Percentiles rank a stretch among this genome's conserved stretches.
Conservation (phyloP, 2,888 invertebrate species). For the Pherbina coryleti region DNA sequence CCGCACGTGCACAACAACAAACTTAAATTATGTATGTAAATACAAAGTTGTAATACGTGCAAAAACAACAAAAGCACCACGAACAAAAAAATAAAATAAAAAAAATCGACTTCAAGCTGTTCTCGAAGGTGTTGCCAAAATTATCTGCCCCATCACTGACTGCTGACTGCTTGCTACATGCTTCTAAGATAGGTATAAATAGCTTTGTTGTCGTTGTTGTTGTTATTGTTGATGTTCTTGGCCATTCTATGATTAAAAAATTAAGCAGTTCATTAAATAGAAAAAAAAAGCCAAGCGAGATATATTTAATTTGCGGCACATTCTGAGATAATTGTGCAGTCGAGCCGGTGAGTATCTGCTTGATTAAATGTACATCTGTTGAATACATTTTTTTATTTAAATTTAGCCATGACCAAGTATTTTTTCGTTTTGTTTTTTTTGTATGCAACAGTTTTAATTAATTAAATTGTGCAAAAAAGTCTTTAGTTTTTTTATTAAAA, state of each 20-base stretch:
- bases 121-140: conserved; percentile 26
- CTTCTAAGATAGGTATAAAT: no score
- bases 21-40: not conserved
- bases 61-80: not conserved
- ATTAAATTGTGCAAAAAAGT: no score
- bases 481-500: no score
- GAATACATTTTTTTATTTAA: not conserved
- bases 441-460: not conserved
- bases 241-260: not conserved
- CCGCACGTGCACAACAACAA: conserved; percentile 2
- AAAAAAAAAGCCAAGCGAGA: not conserved
- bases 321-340: no score
- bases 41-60: not conserved
- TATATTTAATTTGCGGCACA: no score
- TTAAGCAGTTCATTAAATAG: not conserved
- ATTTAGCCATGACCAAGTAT: no score
- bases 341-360: not conserved
- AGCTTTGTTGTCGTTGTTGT: no score
- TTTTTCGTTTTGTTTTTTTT: not conserved
- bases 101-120: not conserved
- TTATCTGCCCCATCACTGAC: not conserved
- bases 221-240: not conserved
- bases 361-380: not conserved
- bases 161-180: no score
- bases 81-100: not conserved